Evolutionary conservation across 2,113 vertebrate genomes (phyloP), one percentile per base, ranked within the genome.

Genomic region (Cercocebus atys): DNA sequence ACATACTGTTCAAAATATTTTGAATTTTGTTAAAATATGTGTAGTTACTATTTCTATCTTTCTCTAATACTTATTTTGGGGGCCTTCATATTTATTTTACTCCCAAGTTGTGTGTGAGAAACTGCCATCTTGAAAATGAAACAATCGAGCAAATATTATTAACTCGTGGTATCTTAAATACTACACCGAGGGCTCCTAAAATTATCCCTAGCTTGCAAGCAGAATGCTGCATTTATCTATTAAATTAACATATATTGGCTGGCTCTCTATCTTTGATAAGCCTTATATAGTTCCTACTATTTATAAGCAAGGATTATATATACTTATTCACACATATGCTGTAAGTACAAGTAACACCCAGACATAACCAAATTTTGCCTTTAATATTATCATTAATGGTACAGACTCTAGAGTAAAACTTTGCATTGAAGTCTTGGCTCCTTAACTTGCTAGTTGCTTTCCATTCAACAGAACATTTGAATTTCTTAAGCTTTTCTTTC

Each of bases 21-120:
- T 82, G 22, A 92, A 7, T 57, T 80, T 78, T 84, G 4, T 80
- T 88, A 5, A 16, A 91, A 94, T 93, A 93, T 43, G 88, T 25
- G 4, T 35, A 80, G 9, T 76, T 91, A 66, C 30, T 90, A 59
- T 84, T 87, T 94, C 30, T 80, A 18, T 17, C 22, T 72, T 97
- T 78, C 81, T 84, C 47, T 97, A 47, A 55, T 52, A 82, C 11
- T 97, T 93, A 61, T 76, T 88, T 90, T 30, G 7, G 68, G 50
- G 40, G 79, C 10, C 5, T 94, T 78, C 93, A 43, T 55, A 91
- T 91, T 95, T 93, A 45, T 93, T 96, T 88, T 83, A 57, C 22
- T 92, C 52, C 35, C 1, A 80, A 87, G 10, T 61, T 86, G 13
- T 66, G 5, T 50, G 35, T 94, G n/a, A 73, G 32, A 64, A 97